Base-by-base conservation (phyloP, 1,140 invertebrate species). In the Drosophila erecta region DNA sequence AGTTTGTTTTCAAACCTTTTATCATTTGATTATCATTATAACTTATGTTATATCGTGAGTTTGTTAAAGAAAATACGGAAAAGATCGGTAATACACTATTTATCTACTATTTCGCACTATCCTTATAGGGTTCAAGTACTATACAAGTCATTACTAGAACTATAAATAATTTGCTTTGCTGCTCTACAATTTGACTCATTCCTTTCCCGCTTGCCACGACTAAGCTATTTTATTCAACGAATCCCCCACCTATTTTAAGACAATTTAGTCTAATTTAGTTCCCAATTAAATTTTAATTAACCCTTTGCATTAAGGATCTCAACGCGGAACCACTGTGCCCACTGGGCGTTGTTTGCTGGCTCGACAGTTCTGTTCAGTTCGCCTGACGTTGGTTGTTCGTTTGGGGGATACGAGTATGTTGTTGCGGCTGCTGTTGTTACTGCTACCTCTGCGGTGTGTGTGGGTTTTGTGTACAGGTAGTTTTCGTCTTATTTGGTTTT, bases 391-490 rank as follows among this genome's bases (percentile, higher is more conserved):
- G 47, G 54, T 70, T 67, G 46, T 50, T 78, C 41, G 30, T 75
- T 70, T 61, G 72, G 60, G 72, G 51, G 55, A 54, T 55, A 53
- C 30, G 30, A 30, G 30, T 30, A 30, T 30, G 30, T 30, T 50
- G 30, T 61, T 54, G 27, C 46, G 30, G 47, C 38, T 78, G 60
- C 15, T 59, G 70, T 35, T 64, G 44, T 56, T 73, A 40, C 38
- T 44, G 60, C 66, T 72, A 73, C 67, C 71, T 72, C 38, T 56
- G 70, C 71, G 59, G 58, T 73, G 81, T 81, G 81, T 86, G 81
- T 81, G 81, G 78, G 77, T 89, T 87, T 83, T 76, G 66, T 62
- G 86, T 89, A 89, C 83, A 87, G 83, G 83, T 87, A 87, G 83
- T 87, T 76, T 64, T 80, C 50, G 56, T 72, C 64, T 60, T 73